Percentiles rank a stretch among this genome's conserved stretches.
These are phyloP conservation scores for Lycophotia porphyrea DNA, from an alignment of 2,888 invertebrate species.

Conservation along the genomic window DNA sequence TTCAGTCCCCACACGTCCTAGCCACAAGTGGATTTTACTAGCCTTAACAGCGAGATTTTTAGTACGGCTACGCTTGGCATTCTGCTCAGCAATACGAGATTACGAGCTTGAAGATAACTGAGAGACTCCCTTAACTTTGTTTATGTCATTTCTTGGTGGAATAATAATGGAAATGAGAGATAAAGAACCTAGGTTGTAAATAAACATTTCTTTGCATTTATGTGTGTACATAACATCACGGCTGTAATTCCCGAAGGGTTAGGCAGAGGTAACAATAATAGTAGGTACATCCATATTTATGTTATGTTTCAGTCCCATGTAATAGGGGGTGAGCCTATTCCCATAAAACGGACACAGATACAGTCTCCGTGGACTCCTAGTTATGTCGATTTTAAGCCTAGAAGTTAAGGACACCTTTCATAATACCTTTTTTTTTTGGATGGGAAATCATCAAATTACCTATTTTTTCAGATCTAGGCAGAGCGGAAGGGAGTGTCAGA, in stretches of 20 bases:
- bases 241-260: neutral
- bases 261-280: neutral
- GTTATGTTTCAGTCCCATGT: neutral
- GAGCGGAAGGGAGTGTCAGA: too few species aligned
- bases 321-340: neutral
- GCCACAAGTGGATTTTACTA: constrained; percentile 46
- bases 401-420: neutral
- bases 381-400: neutral
- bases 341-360: neutral
- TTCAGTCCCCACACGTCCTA: constrained; percentile 39
- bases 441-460: too few species aligned
- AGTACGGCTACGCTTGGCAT: constrained; percentile 33
- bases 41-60: constrained; percentile 34
- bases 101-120: constrained; percentile 44
- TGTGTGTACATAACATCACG: neutral
- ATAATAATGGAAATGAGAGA: constrained; percentile 27
- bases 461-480: too few species aligned
- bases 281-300: neutral
- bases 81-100: constrained; percentile 45
- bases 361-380: neutral
- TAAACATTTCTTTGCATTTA: constrained; percentile 1
- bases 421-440: too few species aligned
- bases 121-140: constrained; percentile 28
- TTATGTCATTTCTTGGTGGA: constrained; percentile 19
- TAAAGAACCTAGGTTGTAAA: neutral